Evolutionary conservation across 2,888 invertebrate genomes (phyloP), one percentile per base, ranked within the genome.

Genomic region (Chloroclystis v-ata): DNA sequence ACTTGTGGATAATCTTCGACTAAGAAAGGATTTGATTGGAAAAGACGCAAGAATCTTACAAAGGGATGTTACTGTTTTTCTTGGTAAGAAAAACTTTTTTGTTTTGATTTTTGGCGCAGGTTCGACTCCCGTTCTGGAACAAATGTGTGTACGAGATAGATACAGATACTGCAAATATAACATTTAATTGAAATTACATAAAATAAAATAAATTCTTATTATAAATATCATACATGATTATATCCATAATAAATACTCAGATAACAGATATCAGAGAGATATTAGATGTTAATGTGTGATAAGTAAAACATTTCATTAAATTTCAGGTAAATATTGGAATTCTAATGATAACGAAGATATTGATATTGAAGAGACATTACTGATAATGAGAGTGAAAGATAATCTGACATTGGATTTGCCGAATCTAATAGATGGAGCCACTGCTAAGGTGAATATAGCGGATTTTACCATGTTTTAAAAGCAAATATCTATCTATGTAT

Each of bases 321-420:
- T 26, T 39, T 63, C 44, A 74, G 74, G 73, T 14, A 74, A 72
- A 65, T 63, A 69, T n/a, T 65, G 64, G 0, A 49, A 30, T 12
- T 11, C 35, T 1, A 20, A 30, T 1, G 16, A 5, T 12, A n/a
- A 10, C 4, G 24, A 11, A 12, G 37, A n/a, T 5, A 4, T 11
- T 1, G 13, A 11, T 8, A 6, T 12, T 1, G 38, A 46, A 20
- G 50, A 50, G 0, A 50, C 35, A 9, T 28, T 26, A 1, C 25
- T 56, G 0, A 54, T 63, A 4, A 44, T 59, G 0, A 53, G 59
- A 24, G 32, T 72, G 28, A 65, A 61, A 30, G 66, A 65, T n/a
- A 48, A 42, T 0, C 38, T 75, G 1, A 39, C 40, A 0, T 35
- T 75, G 10, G 54, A 56, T 7, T 10, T 75, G 9, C 68, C 56